Conservation (phyloP, 2,888 invertebrate species). For the Lymantria monacha region DNA sequence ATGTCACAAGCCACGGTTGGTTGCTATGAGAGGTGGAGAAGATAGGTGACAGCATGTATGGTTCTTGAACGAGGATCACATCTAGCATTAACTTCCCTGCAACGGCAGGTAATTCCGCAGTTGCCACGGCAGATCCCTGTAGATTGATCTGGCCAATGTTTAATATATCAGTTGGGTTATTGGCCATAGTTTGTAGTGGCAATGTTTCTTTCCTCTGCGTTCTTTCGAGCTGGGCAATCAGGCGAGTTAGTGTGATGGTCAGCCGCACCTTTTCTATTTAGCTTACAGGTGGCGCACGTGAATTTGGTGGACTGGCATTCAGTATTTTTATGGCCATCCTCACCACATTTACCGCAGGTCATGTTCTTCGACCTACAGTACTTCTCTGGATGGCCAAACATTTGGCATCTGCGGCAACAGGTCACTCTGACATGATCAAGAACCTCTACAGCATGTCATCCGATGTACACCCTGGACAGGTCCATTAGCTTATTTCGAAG, state of each 20-base stretch:
- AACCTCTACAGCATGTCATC: constrained; percentile 15
- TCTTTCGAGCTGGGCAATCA: background rate
- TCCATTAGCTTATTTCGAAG: background rate
- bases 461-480: constrained; percentile 10
- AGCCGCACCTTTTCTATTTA: constrained; percentile 6
- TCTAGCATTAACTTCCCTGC: constrained; percentile 17
- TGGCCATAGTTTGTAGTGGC: constrained; percentile 17
- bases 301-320: background rate
- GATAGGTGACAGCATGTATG: constrained; percentile 10
- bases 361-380: constrained; percentile 15
- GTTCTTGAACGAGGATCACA: constrained; percentile 31
- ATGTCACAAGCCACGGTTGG: background rate
- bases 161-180: accelerated
- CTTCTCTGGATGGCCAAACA: constrained; percentile 40
- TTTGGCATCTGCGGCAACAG: constrained; percentile 39
- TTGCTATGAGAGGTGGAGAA: background rate
- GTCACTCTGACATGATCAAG: constrained; percentile 14
- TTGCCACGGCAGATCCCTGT: constrained; percentile 17
- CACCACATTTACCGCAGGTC: constrained; percentile 26
- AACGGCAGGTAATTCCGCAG: constrained; percentile 18
- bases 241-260: constrained; percentile 14
- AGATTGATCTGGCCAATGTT: constrained; percentile 12
- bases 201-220: constrained; percentile 16
- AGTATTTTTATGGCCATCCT: background rate
- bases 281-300: constrained; percentile 29